A percentile compares a stretch with the other conserved stretches of the same genome.
Conservation (phyloP, 2,888 invertebrate genomes). For the Sialis lutaria region DNA sequence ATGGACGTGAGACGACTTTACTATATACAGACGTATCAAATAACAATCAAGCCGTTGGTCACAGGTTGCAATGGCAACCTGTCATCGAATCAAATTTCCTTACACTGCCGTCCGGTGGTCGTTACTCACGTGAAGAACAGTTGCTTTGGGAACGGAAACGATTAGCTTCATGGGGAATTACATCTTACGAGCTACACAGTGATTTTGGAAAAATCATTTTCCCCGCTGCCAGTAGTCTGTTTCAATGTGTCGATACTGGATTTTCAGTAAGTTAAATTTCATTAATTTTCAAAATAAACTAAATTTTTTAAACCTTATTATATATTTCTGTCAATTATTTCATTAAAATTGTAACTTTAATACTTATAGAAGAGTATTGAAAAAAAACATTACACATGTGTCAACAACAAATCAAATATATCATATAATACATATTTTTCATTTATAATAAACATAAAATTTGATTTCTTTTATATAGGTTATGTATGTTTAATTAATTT, state of each 20-base stretch:
- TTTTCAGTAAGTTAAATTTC: conserved; percentile 34
- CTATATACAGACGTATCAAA: conserved; percentile 69
- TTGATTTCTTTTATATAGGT: no score
- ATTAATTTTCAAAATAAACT: neutral
- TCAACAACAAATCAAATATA: no score
- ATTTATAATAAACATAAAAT: no score
- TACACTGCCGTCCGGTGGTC: conserved; percentile 34
- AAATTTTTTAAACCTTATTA: neutral
- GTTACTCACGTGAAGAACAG: conserved; percentile 75
- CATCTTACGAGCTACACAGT: conserved; percentile 76
- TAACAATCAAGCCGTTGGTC: conserved; percentile 34
- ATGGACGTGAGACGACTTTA: conserved; percentile 79
- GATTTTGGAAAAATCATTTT: conserved; percentile 74
- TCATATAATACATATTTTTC: no score
- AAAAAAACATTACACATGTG: no score
- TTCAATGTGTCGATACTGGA: conserved; percentile 64
- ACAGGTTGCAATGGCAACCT: conserved; percentile 57
- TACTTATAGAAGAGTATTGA: no score
- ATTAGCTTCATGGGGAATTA: conserved; percentile 83
- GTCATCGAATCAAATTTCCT: conserved; percentile 63
- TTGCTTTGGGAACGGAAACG: conserved; percentile 82
- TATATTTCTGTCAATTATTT: no score
- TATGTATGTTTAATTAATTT: no score
- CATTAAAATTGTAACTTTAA: no score
- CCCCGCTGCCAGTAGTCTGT: conserved; percentile 76